Percentiles rank a stretch among this genome's conserved stretches.
phyloP scores from a whole-genome alignment of 2,797 vertebrate species.

The Bufotes viridis region DNA sequence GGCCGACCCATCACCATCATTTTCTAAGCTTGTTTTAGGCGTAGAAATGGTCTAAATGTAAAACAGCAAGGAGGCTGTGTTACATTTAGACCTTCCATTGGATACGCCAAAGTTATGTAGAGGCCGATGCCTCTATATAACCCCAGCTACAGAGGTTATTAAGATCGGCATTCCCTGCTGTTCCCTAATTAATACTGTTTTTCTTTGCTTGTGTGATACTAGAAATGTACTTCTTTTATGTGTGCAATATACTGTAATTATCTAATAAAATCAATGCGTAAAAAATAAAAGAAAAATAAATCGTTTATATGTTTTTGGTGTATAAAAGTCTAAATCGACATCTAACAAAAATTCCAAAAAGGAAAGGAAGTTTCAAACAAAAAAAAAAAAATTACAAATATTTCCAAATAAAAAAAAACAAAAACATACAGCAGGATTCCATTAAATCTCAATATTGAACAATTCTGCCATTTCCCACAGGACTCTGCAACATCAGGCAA shows the following conservation, averaged over 20 bases:
- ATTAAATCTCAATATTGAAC: slow-evolving; percentile 62
- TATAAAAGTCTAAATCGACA: neutral
- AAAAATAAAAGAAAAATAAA: neutral
- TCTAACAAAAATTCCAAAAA: neutral
- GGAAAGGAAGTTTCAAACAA: neutral
- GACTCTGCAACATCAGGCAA: slow-evolving; percentile 51
- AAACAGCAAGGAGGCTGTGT: too few species aligned
- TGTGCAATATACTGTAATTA: neutral
- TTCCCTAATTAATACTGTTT: neutral
- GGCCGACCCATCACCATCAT: too few species aligned
- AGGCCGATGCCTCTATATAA: too few species aligned
- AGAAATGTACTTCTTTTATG: neutral
- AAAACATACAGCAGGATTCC: slow-evolving; percentile 68
- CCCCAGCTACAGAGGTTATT: too few species aligned
- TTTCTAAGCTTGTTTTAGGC: too few species aligned
- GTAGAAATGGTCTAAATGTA: too few species aligned
- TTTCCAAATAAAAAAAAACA: neutral
- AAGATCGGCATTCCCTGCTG: neutral
- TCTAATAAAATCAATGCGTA: neutral
- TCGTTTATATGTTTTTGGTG: neutral
- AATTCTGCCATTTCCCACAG: slow-evolving; percentile 47
- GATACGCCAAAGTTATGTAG: too few species aligned
- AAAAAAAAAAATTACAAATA: slow-evolving; percentile 65
- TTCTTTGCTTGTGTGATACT: neutral
- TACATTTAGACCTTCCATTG: too few species aligned